A percentile compares a stretch with the other conserved stretches of the same genome.
These are phyloP conservation scores for Meriones unguiculatus DNA, from an alignment of 2,113 vertebrate species.

Conservation along the genomic window DNA sequence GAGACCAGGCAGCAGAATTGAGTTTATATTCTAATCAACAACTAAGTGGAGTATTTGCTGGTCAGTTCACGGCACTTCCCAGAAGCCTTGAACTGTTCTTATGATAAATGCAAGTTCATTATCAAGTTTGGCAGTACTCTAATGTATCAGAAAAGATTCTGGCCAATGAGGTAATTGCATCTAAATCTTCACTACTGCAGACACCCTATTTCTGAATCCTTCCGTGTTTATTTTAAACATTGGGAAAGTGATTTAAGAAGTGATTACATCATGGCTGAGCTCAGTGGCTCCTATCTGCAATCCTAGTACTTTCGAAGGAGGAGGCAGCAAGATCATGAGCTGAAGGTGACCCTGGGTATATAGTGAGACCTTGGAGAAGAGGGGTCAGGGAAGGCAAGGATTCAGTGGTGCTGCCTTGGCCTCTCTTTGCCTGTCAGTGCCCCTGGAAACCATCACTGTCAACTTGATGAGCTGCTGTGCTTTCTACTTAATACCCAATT, in stretches of 20 bases:
- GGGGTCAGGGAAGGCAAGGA: rapidly evolving
- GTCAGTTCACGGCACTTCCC: neutral
- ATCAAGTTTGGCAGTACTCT: constrained; percentile 33
- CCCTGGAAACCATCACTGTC: neutral
- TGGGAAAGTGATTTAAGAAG: constrained; percentile 44
- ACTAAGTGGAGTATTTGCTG: neutral
- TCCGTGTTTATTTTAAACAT: constrained; percentile 45
- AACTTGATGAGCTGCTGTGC: neutral
- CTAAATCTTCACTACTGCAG: constrained; percentile 22
- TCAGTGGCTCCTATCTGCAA: too few relatives aligned
- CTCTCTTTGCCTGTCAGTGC: neutral
- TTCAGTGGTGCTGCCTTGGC: neutral
- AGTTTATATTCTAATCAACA: neutral
- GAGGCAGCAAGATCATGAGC: neutral
- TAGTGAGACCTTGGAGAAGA: neutral
- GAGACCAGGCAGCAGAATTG: neutral
- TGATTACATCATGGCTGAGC: neutral
- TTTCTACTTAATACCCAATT: neutral
- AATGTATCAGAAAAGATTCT: constrained; percentile 55
- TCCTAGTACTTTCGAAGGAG: neutral
- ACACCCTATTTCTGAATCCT: neutral
- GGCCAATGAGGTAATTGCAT: constrained; percentile 34
- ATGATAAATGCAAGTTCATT: constrained; percentile 44
- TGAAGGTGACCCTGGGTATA: neutral
- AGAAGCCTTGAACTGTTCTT: neutral